Base-by-base conservation (phyloP, 2,888 invertebrate genomes). In the Pseudoips prasinana region DNA sequence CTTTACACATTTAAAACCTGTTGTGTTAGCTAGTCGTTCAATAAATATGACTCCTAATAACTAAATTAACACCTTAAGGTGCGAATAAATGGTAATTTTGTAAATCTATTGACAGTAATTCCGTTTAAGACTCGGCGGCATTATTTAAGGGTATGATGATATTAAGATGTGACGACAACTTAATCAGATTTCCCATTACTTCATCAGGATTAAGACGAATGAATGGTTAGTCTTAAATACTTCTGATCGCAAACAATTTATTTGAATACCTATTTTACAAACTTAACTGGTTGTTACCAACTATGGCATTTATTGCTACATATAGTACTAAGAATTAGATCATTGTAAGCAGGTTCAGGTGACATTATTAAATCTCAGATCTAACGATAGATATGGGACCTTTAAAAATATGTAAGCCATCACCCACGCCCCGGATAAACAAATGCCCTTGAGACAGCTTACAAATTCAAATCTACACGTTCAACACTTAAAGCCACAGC, bases 61-160 rank as follows among this genome's bases (percentile, higher is more conserved):
- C 66, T 64, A 65, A 73, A 76, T 79, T 73, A 72, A 73, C 74
- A 68, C 71, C 60, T 64, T 47, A 43, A 58, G 55, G 62, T 69
- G 66, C 64, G 61, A 65, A 67, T 67, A 59, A 72, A 70, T 60
- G 57, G 58, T 63, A 58, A 68, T 71, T 64, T 64, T 58, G 62
- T 61, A 65, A 64, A 48, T 41, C 43, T 40, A 61, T 53, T 59
- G 67, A 62, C 68, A 61, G 60, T 72, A 72, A 73, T 70, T 65
- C 64, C 65, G 47, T 60, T 58, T 58, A 61, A 62, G 53, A 47
- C 51, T 44, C 55, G 54, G 57, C 47, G 43, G 55, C 41, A 47
- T 52, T 60, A 61, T 41, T 39, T 36, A 46, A 47, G 33, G 36
- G 23, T 46, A 44, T 52, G 61, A 58, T 58, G 56, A 57, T 64